phyloP scores from a whole-genome alignment of 2,113 vertebrate species.

The Rhipidura dahli region DNA sequence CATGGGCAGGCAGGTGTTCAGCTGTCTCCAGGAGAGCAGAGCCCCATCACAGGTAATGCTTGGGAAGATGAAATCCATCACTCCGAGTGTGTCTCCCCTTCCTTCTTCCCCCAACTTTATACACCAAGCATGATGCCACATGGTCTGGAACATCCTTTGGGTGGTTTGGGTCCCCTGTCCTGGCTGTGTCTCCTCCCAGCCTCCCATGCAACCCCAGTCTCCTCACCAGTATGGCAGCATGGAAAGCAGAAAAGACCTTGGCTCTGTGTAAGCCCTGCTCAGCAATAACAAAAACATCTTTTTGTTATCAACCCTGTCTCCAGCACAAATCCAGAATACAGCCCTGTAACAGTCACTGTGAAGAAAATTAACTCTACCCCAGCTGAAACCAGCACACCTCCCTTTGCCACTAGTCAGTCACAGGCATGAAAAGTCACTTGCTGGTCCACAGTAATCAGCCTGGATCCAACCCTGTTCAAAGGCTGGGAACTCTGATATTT shows the following conservation, averaged over 20 bases:
- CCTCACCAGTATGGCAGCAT: neutral
- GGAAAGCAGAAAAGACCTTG: neutral
- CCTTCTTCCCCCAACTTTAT: neutral
- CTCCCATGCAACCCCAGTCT: no score
- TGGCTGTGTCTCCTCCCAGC: neutral
- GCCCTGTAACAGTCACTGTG: fast-evolving
- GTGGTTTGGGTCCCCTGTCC: neutral
- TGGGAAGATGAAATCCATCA: neutral
- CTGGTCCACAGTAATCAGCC: neutral
- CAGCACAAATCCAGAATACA: neutral
- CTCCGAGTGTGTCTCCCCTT: neutral
- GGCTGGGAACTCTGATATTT: neutral
- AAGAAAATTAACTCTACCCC: neutral
- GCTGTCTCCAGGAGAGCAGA: neutral
- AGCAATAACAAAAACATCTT: neutral
- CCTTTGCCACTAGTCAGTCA: neutral
- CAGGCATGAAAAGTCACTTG: neutral
- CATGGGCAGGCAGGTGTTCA: neutral
- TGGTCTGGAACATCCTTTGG: neutral
- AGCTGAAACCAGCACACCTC: neutral
- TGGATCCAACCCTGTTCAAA: neutral
- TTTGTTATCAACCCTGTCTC: neutral
- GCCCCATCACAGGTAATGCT: no score
- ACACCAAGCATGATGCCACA: no score
- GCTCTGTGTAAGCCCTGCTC: neutral